Evolutionary conservation across 2,113 vertebrate genomes (phyloP).

Genomic region (Aramus guarauna): DNA sequence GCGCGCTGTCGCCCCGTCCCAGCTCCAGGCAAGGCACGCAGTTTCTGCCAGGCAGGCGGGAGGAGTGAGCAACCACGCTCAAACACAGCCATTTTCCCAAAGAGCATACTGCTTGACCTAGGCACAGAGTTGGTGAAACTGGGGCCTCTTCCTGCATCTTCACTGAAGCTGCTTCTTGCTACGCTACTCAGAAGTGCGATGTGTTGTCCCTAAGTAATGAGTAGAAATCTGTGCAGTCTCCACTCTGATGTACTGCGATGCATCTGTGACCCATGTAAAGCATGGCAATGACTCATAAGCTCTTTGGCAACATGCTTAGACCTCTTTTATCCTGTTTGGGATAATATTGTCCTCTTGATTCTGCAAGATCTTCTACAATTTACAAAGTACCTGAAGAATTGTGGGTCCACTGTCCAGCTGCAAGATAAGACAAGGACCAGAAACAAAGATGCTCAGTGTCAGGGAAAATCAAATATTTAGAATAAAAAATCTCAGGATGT

Average conservation of each 20-base stretch:
- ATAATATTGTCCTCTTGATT: neutral
- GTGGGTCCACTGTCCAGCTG: neutral
- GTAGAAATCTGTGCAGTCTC: too few relatives aligned
- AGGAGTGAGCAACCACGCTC: neutral
- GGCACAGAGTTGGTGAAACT: neutral
- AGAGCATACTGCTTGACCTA: neutral
- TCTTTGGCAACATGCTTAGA: neutral
- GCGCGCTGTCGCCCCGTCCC: neutral
- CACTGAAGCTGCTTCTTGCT: neutral
- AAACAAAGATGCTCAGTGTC: neutral
- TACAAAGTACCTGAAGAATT: neutral
- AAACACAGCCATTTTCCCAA: neutral
- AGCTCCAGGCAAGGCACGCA: neutral
- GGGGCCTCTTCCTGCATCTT: neutral
- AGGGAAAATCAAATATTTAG: constrained; percentile 44
- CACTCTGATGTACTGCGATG: too few relatives aligned
- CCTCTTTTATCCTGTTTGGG: neutral
- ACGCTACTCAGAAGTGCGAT: rapidly evolving
- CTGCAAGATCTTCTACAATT: neutral
- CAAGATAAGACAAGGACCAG: neutral
- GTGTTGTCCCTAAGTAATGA: neutral
- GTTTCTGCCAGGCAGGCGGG: neutral
- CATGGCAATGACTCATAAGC: neutral
- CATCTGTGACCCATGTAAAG: neutral
- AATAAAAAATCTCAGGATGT: constrained; percentile 37